These are phyloP conservation scores for Oryzias curvinotus DNA, from an alignment of 2,113 vertebrate species.

Conservation along the genomic window DNA sequence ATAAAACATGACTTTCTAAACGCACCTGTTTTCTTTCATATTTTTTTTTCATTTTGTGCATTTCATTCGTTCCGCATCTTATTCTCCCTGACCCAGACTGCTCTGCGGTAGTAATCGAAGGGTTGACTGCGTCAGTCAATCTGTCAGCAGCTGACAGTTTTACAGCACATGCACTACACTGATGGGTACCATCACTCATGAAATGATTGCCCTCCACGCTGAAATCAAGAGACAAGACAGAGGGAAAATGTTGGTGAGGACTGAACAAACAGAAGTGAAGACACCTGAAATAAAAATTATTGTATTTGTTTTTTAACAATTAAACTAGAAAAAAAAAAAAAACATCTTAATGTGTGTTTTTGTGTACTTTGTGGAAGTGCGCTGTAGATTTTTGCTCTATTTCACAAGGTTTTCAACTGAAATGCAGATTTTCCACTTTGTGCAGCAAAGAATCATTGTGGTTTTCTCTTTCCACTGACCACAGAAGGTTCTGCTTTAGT, in stretches of 20 bases:
- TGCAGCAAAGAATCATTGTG: constrained; percentile 32
- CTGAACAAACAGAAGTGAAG: constrained; percentile 33
- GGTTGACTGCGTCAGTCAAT: constrained; percentile 76
- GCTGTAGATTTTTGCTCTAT: constrained; percentile 4
- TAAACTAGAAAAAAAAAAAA: constrained; percentile 19
- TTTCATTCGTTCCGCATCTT: constrained; percentile 12
- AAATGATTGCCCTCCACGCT: constrained; percentile 71
- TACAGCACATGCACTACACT: constrained; percentile 83
- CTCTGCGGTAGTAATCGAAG: constrained; percentile 70
- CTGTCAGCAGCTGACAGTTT: constrained; percentile 81
- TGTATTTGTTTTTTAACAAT: not conserved
- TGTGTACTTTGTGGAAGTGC: constrained; percentile 36
- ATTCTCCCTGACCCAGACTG: constrained; percentile 14
- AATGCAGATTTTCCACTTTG: constrained; percentile 43
- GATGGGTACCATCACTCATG: constrained; percentile 80
- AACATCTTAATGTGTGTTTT: constrained; percentile 9
- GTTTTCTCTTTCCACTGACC: constrained; percentile 54
- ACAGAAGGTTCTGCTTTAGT: constrained; percentile 73
- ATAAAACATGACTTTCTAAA: constrained; percentile 20
- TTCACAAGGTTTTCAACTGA: constrained; percentile 37
- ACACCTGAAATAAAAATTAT: constrained; percentile 36
- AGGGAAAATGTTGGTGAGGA: constrained; percentile 37
- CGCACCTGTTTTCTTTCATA: constrained; percentile 47
- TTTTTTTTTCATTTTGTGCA: not conserved
- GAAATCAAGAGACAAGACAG: constrained; percentile 63